A percentile compares a stretch with the other conserved stretches of the same genome.
Conservation (phyloP, 2,888 invertebrate genomes). For the Drosophila phalerata region DNA sequence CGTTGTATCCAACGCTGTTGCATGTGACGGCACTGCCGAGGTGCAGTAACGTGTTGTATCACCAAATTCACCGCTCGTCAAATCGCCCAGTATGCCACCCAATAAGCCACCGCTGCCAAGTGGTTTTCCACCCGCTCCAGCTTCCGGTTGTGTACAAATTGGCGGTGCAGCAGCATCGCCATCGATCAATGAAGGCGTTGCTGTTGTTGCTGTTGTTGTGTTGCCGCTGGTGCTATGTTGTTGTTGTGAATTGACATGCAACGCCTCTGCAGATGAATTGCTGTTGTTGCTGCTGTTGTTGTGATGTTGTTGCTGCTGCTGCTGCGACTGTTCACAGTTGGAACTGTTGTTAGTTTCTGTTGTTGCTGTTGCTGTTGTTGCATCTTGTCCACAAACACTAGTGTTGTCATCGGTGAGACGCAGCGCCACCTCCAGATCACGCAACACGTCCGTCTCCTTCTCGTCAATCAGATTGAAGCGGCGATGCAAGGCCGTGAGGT, state of each 20-base stretch:
- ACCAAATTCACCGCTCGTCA: slow-evolving; percentile 84
- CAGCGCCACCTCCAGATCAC: slow-evolving; percentile 95
- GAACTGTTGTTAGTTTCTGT: slow-evolving; percentile 40
- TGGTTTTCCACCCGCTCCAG: slow-evolving; percentile 81
- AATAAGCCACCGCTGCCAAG: slow-evolving; percentile 82
- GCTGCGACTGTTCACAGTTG: slow-evolving; percentile 46
- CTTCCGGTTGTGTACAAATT: slow-evolving; percentile 85
- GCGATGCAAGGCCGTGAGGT: slow-evolving; percentile 94
- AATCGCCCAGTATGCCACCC: slow-evolving; percentile 83
- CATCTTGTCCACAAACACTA: slow-evolving; percentile 71
- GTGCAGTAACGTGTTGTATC: slow-evolving; percentile 84
- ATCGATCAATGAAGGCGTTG: slow-evolving; percentile 70
- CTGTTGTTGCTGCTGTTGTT: slow-evolving; percentile 43
- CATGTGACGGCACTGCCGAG: slow-evolving; percentile 76
- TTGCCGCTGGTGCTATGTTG: slow-evolving; percentile 38
- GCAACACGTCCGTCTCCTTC: slow-evolving; percentile 97
- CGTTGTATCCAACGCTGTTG: slow-evolving; percentile 39
- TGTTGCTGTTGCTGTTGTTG: slow-evolving; percentile 54
- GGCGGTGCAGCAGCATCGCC: slow-evolving; percentile 82
- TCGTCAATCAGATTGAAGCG: slow-evolving; percentile 97
- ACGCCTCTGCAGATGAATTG: slow-evolving; percentile 20
- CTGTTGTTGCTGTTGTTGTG: slow-evolving; percentile 55
- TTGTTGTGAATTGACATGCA: slow-evolving; percentile 55
- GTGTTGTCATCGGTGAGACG: slow-evolving; percentile 87
- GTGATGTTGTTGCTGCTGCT: slow-evolving; percentile 49